phyloP scores from a whole-genome alignment of 2,888 invertebrate genomes.

The Drosophila pseudotalamancana region DNA sequence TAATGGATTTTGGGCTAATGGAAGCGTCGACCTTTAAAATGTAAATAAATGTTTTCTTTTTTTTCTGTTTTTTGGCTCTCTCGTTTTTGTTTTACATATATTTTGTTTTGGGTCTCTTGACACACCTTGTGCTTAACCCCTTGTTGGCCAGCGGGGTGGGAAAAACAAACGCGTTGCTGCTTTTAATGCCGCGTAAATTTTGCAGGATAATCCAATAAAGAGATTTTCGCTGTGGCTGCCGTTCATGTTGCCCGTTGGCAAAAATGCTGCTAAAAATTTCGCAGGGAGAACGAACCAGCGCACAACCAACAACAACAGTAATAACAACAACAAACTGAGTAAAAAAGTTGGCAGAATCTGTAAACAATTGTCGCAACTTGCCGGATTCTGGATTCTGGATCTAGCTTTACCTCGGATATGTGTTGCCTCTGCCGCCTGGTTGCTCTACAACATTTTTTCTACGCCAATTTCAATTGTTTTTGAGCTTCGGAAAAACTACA shows the following conservation, averaged over 20 bases:
- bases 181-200: conserved; percentile 79
- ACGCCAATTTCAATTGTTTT: conserved; percentile 14
- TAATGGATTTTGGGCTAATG: conserved; percentile 77
- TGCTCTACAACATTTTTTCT: conserved; percentile 30
- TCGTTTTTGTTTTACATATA: neutral
- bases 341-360: conserved; percentile 43
- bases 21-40: conserved; percentile 74
- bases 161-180: conserved; percentile 45
- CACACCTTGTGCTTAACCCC: conserved; percentile 69
- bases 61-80: conserved; percentile 1
- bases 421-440: neutral
- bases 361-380: conserved; percentile 61
- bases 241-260: conserved; percentile 56
- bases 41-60: conserved; percentile 65
- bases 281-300: conserved; percentile 40
- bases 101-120: neutral
- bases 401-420: conserved; percentile 4
- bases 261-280: conserved; percentile 51
- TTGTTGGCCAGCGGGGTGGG: conserved; percentile 29
- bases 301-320: conserved; percentile 12
- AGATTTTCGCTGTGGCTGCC: conserved; percentile 73
- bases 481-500: neutral
- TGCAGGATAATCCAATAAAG: conserved; percentile 80
- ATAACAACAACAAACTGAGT: conserved; percentile 27
- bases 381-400: neutral